Base-by-base conservation (phyloP, 2,797 vertebrate genomes). In the Morelia viridis region DNA sequence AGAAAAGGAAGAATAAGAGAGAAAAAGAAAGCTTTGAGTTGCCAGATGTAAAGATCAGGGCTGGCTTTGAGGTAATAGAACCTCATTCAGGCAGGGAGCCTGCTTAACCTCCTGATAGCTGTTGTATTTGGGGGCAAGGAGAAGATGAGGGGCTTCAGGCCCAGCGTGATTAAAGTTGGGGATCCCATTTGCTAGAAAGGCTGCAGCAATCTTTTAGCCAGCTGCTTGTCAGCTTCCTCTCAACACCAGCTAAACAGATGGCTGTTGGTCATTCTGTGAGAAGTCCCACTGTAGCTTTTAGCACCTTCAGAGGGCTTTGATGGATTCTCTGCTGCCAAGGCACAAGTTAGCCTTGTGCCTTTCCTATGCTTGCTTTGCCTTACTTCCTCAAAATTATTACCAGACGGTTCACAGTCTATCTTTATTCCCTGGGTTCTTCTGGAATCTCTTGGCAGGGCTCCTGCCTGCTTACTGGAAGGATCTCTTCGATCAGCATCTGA, bases 381-480 rank as follows among this genome's bases (percentile, higher is more conserved):
- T 15, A 46, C 31, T 89, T 68, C 24, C 64, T 46, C 86, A 28
- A n/a, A 86, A 87, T 87, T 85, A 56, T n/a, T 92, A 28, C 92
- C 88, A 90, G 83, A 87, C 35, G 57, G 41, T 90, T 56, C 57
- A 12, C 31, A n/a, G 64, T n/a, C n/a, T 50, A 11, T 65, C 56
- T 91, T 76, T 53, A 50, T 76, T 31, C 65, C 50, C 58, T 35
- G 35, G 26, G 53, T 85, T 60, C 62, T 61, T 53, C 17, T 71
- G 83, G 65, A 76, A 60, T 31, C 35, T 56, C n/a, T 87, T 26
- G n/a, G 61, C 35, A n/a, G 58, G 35, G 12, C 1, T n/a, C 46
- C 46, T 90, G 61, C 41, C 6, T 2, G 5, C 19, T 31, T 12
- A 31, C 41, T 9, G 53, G 58, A 53, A 24, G 22, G 5, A n/a